Base-by-base conservation (phyloP, 2,888 invertebrate genomes). In the Tryphoninae sp. region DNA sequence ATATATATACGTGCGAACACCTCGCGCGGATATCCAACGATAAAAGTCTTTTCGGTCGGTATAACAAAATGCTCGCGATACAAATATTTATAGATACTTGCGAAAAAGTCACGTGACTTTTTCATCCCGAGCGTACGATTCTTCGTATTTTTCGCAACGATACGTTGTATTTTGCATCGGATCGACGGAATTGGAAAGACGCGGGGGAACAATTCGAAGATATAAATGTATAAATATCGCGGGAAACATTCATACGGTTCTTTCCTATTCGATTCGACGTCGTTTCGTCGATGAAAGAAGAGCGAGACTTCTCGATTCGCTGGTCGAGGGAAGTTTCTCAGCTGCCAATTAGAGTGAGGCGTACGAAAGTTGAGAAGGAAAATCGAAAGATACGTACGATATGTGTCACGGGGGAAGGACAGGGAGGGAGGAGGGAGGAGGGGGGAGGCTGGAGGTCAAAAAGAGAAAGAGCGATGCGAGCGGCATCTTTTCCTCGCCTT, bases 271-370 rank as follows among this genome's bases (percentile, higher is more conserved):
- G 9, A 42, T 26, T 33, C 19, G 19, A 40, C 13, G 7, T 9
- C 55, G n/a, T 8, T n/a, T 11, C 8, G 13, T 13, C 9, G 6
- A 13, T 4, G 59, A 11, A 26, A 26, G 4, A 11, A 59, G 26
- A 26, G 11, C 40, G 45, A 16, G 68, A 76, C 19, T 59, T 65
- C 26, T 59, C 4, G 16, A 59, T 6, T 13, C 69, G 42, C 13
- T 62, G 40, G 53, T 16, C 2, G 53, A 68, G 55, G 40, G 6
- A 69, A 68, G 62, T 62, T 33, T 53, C 11, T 16, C 19, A 33
- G 40, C 33, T 26, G 40, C 69, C 69, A 55, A 71, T 77, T 62
- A 7, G 2, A 73, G 26, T 23, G 16, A 69, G 59, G 33, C 40
- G 64, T n/a, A 61, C 67, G 33, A n/a, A 72, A n/a, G 4, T 23